Evolutionary conservation across 92 coral and sea anemone genomes (phyloP).

Genomic region (Porites cylindrica): DNA sequence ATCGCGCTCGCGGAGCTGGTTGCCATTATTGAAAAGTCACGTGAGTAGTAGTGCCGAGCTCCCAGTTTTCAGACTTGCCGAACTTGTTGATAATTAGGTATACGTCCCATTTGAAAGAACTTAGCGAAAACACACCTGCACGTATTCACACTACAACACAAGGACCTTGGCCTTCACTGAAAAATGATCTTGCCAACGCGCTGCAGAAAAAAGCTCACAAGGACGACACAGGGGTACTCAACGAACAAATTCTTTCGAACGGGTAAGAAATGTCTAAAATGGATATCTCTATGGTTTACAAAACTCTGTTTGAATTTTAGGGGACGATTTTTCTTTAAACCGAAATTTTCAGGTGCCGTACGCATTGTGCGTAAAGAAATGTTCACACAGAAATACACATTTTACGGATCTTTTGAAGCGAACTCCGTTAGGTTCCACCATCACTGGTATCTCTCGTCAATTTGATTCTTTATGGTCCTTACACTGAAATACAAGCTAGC

Average conservation of each 20-base stretch:
- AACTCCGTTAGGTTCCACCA: constrained; percentile 55
- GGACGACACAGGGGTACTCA: constrained; percentile 12
- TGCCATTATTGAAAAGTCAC: constrained; percentile 63
- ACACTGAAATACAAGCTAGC: constrained; percentile 56
- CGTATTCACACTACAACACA: constrained; percentile 40
- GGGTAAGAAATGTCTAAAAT: no score
- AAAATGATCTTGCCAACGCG: no score
- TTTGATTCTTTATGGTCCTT: constrained; percentile 73
- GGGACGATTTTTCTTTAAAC: constrained; percentile 10
- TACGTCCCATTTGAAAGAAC: constrained; percentile 45
- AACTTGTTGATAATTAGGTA: constrained; percentile 57
- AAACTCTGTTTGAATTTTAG: no score
- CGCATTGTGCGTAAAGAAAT: constrained; percentile 65
- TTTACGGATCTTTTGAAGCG: constrained; percentile 65
- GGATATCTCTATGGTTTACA: no score
- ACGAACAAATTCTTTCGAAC: constrained; percentile 16
- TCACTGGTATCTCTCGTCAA: constrained; percentile 63
- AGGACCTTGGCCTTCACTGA: no score
- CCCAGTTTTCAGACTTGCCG: constrained; percentile 51
- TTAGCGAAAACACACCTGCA: constrained; percentile 23
- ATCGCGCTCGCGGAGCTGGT: constrained; percentile 78
- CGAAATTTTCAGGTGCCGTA: constrained; percentile 69
- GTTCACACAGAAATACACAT: constrained; percentile 38
- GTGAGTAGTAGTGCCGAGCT: constrained; percentile 9
- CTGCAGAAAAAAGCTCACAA: no score